Percentiles rank a stretch among this genome's conserved stretches.
phyloP scores from a whole-genome alignment of 2,888 invertebrate genomes.

The Lithosia quadra region DNA sequence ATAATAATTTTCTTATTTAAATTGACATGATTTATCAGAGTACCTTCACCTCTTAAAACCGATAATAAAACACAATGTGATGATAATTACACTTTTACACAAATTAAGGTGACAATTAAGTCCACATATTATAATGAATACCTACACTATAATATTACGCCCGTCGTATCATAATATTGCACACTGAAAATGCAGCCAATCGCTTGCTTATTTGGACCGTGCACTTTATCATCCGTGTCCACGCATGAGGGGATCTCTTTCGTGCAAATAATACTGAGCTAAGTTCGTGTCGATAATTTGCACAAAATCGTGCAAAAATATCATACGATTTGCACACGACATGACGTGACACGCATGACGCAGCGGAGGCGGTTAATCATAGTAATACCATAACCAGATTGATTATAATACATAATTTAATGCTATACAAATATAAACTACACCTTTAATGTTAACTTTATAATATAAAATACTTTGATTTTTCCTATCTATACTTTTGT shows the following conservation, averaged over 20 bases:
- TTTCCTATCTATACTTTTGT: conserved; percentile 14
- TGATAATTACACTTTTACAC: neutral
- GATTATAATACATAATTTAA: conserved; percentile 3
- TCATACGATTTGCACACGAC: too few relatives aligned
- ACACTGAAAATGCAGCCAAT: conserved; percentile 20
- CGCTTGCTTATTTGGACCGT: conserved; percentile 11
- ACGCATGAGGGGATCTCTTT: too few relatives aligned
- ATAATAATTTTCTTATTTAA: neutral
- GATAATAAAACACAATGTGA: neutral
- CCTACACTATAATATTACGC: neutral
- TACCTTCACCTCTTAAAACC: neutral
- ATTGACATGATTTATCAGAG: neutral
- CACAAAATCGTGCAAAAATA: too few relatives aligned
- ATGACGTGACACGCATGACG: too few relatives aligned
- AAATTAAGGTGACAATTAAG: neutral
- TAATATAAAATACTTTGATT: conserved; percentile 37
- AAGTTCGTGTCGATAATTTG: too few relatives aligned
- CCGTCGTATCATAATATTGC: neutral
- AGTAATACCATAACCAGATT: conserved; percentile 35
- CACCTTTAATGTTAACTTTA: conserved; percentile 25
- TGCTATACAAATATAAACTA: conserved; percentile 30
- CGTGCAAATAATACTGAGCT: too few relatives aligned
- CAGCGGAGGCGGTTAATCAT: neutral
- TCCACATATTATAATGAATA: neutral
- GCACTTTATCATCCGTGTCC: too few relatives aligned